Conservation (phyloP, 2,113 vertebrate genomes). For the Rhagologus leucostigma region DNA sequence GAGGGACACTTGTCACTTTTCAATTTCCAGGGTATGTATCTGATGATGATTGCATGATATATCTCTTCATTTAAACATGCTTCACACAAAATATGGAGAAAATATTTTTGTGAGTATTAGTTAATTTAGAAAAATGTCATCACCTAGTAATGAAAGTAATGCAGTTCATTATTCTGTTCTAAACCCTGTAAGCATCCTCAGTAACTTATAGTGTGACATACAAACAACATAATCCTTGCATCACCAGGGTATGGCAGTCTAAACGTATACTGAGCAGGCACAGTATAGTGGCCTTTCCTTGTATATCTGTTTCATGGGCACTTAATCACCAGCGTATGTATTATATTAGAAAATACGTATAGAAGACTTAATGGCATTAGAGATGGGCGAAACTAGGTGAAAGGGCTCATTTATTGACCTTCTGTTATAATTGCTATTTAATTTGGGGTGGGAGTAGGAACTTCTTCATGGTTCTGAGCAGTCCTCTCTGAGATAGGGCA, state of each 20-base stretch:
- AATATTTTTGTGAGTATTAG: background rate
- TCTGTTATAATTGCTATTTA: background rate
- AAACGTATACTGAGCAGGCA: background rate
- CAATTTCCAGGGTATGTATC: background rate
- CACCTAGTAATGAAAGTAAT: background rate
- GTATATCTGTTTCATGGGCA: background rate
- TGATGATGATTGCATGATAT: background rate
- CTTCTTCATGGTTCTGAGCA: background rate
- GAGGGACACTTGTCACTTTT: background rate
- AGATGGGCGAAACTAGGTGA: background rate
- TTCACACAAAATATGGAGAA: background rate
- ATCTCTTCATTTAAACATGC: background rate
- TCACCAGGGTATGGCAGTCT: accelerated
- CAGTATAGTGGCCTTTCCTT: background rate
- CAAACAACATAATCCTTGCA: background rate
- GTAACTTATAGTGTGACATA: background rate
- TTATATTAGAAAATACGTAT: background rate
- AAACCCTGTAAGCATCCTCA: background rate
- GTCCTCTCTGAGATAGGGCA: background rate
- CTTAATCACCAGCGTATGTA: background rate
- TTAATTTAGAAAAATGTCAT: background rate
- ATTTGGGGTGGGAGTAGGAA: background rate
- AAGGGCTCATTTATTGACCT: background rate
- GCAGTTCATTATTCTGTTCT: background rate
- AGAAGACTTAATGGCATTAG: background rate